Conservation (phyloP, 37 sponge, comb jelly and placozoan genomes). For the Lycopodina hypogea region DNA sequence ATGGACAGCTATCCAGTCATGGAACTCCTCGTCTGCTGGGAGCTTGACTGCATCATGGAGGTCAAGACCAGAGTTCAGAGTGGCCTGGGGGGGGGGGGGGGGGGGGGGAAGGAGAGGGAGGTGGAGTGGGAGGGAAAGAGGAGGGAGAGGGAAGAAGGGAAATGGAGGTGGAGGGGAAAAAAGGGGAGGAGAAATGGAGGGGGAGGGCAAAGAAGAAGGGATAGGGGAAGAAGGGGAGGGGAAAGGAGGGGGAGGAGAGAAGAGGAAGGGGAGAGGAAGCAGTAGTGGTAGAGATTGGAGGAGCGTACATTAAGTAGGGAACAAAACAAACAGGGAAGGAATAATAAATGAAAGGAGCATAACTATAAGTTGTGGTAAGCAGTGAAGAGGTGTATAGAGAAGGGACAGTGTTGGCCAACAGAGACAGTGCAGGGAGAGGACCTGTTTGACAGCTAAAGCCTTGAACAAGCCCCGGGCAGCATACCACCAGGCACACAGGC, state of each 20-base stretch:
- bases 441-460: too few species aligned
- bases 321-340: not conserved
- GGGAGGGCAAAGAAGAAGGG: not conserved
- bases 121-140: not conserved
- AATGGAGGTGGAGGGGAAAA: not conserved
- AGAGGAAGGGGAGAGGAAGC: not conserved
- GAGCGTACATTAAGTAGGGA: not conserved
- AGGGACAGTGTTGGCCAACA: too few species aligned
- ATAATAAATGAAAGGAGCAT: not conserved
- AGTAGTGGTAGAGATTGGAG: not conserved
- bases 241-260: not conserved
- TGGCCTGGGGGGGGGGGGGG: conserved; percentile 56
- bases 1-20: conserved; percentile 94
- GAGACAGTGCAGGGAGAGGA: too few species aligned
- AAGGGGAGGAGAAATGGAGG: not conserved
- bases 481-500: too few species aligned
- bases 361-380: not conserved
- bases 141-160: not conserved
- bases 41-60: conserved; percentile 69
- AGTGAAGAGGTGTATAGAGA: too few species aligned
- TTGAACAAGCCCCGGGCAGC: too few species aligned
- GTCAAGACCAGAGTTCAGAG: conserved; percentile 86
- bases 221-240: too few species aligned
- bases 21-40: conserved; percentile 65
- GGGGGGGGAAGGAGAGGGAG: not conserved